A percentile compares a stretch with the other conserved stretches of the same genome.
Evolutionary conservation across 2,797 vertebrate genomes (phyloP).

Genomic region (Lagorchestes hirsutus): DNA sequence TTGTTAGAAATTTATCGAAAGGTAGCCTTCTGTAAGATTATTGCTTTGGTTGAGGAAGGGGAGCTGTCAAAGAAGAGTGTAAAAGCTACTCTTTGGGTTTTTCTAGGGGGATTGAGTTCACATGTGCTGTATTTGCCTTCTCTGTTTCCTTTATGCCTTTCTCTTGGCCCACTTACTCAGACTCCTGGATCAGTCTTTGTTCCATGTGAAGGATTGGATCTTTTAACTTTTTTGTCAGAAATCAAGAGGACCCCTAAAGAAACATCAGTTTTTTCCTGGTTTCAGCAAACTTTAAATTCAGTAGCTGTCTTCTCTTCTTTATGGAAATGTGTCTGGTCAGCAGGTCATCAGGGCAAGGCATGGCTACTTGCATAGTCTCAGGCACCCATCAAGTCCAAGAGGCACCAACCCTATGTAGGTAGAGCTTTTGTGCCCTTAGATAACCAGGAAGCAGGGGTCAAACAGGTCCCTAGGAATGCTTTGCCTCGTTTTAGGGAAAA

Average conservation of each 20-base stretch:
- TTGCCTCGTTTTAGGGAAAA: too few species aligned
- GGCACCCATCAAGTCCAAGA: not conserved
- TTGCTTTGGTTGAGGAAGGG: not conserved
- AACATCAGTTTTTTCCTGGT: not conserved
- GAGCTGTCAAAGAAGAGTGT: not conserved
- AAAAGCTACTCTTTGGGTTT: constrained; percentile 51
- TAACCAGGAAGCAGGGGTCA: not conserved
- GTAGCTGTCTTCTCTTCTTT: not conserved
- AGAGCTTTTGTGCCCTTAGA: not conserved
- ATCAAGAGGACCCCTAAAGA: not conserved
- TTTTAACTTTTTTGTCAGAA: not conserved
- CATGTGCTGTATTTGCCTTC: not conserved
- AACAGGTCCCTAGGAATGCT: not conserved
- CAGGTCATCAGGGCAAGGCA: not conserved
- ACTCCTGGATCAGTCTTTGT: not conserved
- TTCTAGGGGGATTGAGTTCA: constrained; percentile 45
- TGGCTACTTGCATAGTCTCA: not conserved
- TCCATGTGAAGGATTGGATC: not conserved
- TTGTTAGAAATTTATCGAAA: constrained; percentile 55
- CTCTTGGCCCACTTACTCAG: not conserved
- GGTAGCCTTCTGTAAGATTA: constrained; percentile 6
- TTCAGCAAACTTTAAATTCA: not conserved
- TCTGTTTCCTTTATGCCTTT: constrained; percentile 17
- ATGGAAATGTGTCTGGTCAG: not conserved
- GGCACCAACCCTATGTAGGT: not conserved